Percentiles rank a stretch among this genome's conserved stretches.
phyloP scores from a whole-genome alignment of 1,140 invertebrate species.

The Meteorus sp. region DNA sequence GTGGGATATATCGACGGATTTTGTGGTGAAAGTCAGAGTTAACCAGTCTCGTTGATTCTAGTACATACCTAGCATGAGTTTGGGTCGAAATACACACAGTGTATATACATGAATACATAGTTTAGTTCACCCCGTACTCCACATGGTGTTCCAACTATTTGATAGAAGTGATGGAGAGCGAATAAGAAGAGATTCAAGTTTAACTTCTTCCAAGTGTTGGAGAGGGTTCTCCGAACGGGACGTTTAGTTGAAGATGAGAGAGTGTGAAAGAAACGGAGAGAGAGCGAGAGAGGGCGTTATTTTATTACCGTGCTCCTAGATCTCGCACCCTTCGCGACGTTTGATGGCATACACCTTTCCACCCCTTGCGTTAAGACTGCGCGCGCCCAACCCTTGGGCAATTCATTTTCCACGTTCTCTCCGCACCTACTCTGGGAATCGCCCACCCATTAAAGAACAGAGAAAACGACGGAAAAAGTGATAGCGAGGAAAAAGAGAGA shows the following conservation, averaged over 20 bases:
- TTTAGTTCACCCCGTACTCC: neutral
- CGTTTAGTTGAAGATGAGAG: conserved; percentile 36
- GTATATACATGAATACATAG: too few species aligned
- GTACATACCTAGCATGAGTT: neutral
- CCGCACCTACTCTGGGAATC: conserved; percentile 8
- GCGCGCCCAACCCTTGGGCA: conserved; percentile 29
- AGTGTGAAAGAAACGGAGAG: too few species aligned
- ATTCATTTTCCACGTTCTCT: conserved; percentile 30
- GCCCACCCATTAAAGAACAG: conserved; percentile 1
- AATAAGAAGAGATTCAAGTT: conserved; percentile 35
- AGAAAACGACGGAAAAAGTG: neutral
- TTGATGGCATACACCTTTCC: conserved; percentile 29
- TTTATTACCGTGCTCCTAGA: conserved; percentile 45
- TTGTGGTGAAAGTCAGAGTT: too few species aligned
- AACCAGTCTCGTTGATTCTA: too few species aligned
- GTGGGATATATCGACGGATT: too few species aligned
- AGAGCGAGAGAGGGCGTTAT: conserved; percentile 44
- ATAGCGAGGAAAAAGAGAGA: neutral
- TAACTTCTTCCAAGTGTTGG: conserved; percentile 37
- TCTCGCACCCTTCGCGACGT: conserved; percentile 37
- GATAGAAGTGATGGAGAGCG: conserved; percentile 1
- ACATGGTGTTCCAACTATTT: conserved; percentile 21
- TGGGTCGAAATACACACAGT: too few species aligned
- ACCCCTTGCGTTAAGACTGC: conserved; percentile 11
- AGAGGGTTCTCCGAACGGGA: conserved; percentile 27